These are phyloP conservation scores for Arge pagana DNA, from an alignment of 2,888 invertebrate genomes.

Conservation along the genomic window DNA sequence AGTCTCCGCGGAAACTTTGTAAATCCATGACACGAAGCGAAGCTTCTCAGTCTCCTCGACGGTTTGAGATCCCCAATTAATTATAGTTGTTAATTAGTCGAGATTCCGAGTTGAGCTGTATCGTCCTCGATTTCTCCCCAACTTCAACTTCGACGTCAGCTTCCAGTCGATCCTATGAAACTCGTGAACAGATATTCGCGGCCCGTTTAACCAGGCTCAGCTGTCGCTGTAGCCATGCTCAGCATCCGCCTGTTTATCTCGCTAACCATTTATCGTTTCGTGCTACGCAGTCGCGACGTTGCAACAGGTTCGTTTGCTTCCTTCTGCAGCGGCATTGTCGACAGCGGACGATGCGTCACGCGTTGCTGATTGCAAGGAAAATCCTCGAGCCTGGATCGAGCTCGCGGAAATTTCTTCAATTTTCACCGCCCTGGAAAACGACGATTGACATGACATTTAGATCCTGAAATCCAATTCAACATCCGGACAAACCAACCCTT, in stretches of 20 bases:
- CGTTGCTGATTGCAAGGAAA: no score
- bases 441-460: no score
- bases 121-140: slow-evolving; percentile 16
- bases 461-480: no score
- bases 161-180: slow-evolving; percentile 16
- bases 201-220: slow-evolving; percentile 13
- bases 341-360: no score
- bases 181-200: slow-evolving; percentile 13
- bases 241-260: slow-evolving; percentile 23
- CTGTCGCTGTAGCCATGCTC: slow-evolving; percentile 10
- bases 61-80: slow-evolving; percentile 36
- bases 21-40: slow-evolving; percentile 19
- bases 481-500: no score
- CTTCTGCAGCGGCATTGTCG: no score
- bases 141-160: background rate
- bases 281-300: slow-evolving; percentile 26
- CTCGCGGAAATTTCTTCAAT: no score
- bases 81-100: slow-evolving; percentile 38
- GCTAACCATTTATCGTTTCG: slow-evolving; percentile 27
- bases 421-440: no score
- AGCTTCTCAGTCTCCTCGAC: slow-evolving; percentile 23
- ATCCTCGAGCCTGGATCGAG: no score
- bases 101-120: slow-evolving; percentile 35
- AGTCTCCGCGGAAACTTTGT: slow-evolving; percentile 22
- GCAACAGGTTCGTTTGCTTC: slow-evolving; percentile 20